Evolutionary conservation across 2,888 invertebrate species (phyloP), one percentile per base, ranked within the genome.

Genomic region (Chydorus sphaericus): DNA sequence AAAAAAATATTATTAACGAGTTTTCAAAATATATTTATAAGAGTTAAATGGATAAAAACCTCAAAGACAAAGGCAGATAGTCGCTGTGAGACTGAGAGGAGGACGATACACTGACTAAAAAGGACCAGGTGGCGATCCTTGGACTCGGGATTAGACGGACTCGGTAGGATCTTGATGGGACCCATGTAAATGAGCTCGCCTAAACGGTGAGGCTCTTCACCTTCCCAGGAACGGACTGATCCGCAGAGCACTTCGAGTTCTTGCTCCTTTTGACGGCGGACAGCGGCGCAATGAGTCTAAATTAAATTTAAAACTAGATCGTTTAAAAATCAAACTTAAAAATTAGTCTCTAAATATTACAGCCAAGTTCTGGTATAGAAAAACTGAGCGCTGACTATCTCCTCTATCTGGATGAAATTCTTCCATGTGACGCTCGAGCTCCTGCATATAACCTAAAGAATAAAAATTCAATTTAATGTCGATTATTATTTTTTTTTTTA

Each of bases 11-110:
- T 1, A 44, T 44, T 44, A 20, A 4, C 44, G 7, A 38, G 20
- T 38, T 14, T 3, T 7, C 20, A 4, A 38, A 39, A 39, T 20
- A 39, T 8, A 1, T n/a, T 4, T 8, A 10, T 14, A 10, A 16
- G 10, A 20, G 7, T 44, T 10, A 36, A 36, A 3, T 7, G n/a
- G 38, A 37, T 28, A 53, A 20, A 23, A 58, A 90, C 91, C 81
- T 93, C 92, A 71, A 91, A 94, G 62, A 91, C 87, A 71, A 96
- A 94, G 55, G 91, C 90, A 66, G 91, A 93, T 71, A 92, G 84
- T 63, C 92, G 77, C 62, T 87, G 83, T 70, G 91, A 91, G 59
- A 93, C 89, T 58, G 91, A 88, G 59, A 97, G 74, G 64, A 96
- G 81, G 44, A 97, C 78, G 58, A 97, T 73, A 1, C 88, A 86